These are phyloP conservation scores for Enteromius mattozi DNA, from an alignment of 2,797 vertebrate species.

Conservation along the genomic window DNA sequence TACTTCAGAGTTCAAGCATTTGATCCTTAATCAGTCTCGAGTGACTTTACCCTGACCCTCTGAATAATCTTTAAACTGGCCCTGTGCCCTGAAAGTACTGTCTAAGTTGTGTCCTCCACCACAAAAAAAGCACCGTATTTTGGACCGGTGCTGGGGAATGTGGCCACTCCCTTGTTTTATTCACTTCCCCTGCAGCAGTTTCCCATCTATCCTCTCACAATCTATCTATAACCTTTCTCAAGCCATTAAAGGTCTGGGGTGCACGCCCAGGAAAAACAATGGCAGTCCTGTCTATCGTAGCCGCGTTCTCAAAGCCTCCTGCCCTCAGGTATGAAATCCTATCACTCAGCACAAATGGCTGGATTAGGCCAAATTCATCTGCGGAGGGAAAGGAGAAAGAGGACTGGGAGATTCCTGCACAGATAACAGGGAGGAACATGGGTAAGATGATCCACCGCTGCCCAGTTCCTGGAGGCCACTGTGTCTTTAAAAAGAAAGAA, in stretches of 20 bases:
- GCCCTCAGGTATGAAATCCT: conserved; percentile 83
- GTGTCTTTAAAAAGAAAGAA: conserved; percentile 9
- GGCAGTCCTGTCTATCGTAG: conserved; percentile 70
- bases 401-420: conserved; percentile 52
- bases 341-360: conserved; percentile 76
- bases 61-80: conserved; percentile 25
- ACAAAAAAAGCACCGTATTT: conserved; percentile 41
- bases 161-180: conserved; percentile 39
- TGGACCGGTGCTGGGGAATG: conserved; percentile 38
- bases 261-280: conserved; percentile 72
- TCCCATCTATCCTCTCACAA: conserved; percentile 56
- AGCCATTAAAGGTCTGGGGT: conserved; percentile 65
- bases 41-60: conserved; percentile 13
- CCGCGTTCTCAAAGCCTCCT: conserved; percentile 69
- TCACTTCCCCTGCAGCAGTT: conserved; percentile 50
- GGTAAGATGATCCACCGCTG: conserved; percentile 52
- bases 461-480: conserved; percentile 39
- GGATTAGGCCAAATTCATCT: conserved; percentile 77
- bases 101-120: background rate
- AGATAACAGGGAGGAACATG: conserved; percentile 56
- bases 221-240: conserved; percentile 55
- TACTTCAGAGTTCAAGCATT: conserved; percentile 22
- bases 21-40: conserved; percentile 30
- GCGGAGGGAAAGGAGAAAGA: conserved; percentile 47
- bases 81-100: background rate